A percentile compares a stretch with the other conserved stretches of the same genome.
phyloP scores from a whole-genome alignment of 2,888 invertebrate genomes.

The Bursaphelenchus okinawaensis region DNA sequence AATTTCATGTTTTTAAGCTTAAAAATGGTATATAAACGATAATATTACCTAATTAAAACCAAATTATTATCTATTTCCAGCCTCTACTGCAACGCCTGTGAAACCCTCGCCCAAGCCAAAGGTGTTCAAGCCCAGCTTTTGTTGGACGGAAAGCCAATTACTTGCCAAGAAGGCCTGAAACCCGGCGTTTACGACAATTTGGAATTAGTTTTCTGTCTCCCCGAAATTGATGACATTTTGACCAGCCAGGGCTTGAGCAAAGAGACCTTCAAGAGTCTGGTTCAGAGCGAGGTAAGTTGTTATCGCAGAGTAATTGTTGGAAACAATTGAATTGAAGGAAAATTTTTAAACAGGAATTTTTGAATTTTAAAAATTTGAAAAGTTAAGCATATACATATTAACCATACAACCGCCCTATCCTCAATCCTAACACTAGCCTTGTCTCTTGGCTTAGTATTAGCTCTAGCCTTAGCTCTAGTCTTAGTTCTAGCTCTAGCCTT shows the following conservation, averaged over 20 bases:
- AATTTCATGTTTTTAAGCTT: too few relatives aligned
- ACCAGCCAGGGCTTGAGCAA: constrained; percentile 48
- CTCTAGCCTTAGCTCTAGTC: too few relatives aligned
- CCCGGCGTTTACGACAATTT: constrained; percentile 53
- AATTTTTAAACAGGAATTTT: background rate
- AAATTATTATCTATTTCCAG: too few relatives aligned
- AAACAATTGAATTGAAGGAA: too few relatives aligned
- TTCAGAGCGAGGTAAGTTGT: constrained; percentile 44
- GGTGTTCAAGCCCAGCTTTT: constrained; percentile 52
- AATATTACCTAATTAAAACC: too few relatives aligned
- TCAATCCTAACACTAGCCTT: background rate
- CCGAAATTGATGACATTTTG: constrained; percentile 51
- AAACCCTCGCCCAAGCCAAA: constrained; percentile 42
- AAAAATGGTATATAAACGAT: too few relatives aligned
- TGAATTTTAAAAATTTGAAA: too few relatives aligned
- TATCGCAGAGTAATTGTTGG: constrained; percentile 3
- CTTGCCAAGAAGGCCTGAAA: constrained; percentile 46
- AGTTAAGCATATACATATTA: background rate
- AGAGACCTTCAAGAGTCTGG: constrained; percentile 46
- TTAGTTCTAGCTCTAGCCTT: too few relatives aligned
- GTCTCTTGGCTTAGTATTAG: too few relatives aligned
- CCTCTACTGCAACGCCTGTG: constrained; percentile 55
- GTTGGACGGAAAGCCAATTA: constrained; percentile 48
- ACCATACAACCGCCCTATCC: background rate
- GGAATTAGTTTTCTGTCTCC: constrained; percentile 52